Evolutionary conservation across 2,888 invertebrate species (phyloP), one percentile per base, ranked within the genome.

Genomic region (Diarsia brunnea): DNA sequence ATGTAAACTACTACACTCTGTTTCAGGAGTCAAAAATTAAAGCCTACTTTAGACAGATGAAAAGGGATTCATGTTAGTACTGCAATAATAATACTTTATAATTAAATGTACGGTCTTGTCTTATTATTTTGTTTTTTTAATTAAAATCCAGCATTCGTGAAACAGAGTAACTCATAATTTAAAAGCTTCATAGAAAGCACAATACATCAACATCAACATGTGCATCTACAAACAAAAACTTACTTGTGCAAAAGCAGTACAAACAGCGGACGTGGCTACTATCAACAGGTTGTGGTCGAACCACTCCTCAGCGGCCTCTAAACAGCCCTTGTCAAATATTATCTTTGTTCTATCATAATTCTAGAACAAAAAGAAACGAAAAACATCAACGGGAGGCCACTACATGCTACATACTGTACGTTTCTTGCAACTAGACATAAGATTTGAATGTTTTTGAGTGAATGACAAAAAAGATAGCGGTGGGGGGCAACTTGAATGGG

Each of bases 281-380:
- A 98, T 97, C 94, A 99, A 98, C 91, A 99, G 97, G 97, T 99
- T 99, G 93, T 98, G 97, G 95, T 99, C 99, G 91, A 99, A 97
- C 99, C 99, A 99, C 93, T 98, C 98, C 94, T 99, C 99, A 63
- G 98, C 98, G 75, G 99, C 98, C 92, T 98, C 98, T 91, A 99
- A 97, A 96, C 99, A 99, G 93, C 99, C 99, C 93, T 98, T 98
- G 94, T 99, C 99, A 97, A 98, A 98, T 95, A 98, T 98, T 93
- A 98, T 98, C 97, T 98, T 98, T 92, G 98, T 97, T 92, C 97
- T 97, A 95, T 98, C 98, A 96, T 96, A 97, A 94, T 95, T 98
- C 98, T 98, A 96, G 91, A 95, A 95, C 95, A 95, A 95, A 94
- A 93, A 93, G 91, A 94, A 93, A 93, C 90, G 78, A 90, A 91